phyloP scores from a whole-genome alignment of 2,113 vertebrate genomes.

The Acanthochromis polyacanthus region DNA sequence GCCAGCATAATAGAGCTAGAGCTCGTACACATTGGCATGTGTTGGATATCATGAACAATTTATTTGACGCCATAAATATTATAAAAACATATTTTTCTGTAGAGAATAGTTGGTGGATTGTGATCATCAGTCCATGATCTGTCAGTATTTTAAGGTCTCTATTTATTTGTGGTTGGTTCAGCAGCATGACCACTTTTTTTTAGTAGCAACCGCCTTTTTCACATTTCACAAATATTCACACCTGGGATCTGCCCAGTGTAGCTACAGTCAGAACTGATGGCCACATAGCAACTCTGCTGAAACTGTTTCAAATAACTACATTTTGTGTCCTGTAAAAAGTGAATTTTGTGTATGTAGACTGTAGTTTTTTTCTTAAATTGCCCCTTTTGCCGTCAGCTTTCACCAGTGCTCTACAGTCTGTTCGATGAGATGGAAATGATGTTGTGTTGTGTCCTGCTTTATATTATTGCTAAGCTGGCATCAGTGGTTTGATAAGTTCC shows the following conservation, averaged over 20 bases:
- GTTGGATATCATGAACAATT: neutral
- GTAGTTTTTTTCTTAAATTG: no score
- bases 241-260: neutral
- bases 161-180: neutral
- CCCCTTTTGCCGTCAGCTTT: neutral
- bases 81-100: neutral
- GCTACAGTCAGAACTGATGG: neutral
- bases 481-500: neutral
- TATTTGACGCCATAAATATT: neutral
- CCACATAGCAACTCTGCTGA: neutral
- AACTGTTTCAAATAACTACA: neutral
- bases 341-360: neutral
- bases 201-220: neutral
- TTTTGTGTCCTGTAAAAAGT: neutral
- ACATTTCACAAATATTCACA: neutral
- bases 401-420: neutral
- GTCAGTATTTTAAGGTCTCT: constrained; percentile 4
- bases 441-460: neutral
- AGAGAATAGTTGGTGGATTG: neutral
- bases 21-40: neutral
- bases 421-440: neutral
- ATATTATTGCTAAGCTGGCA: neutral
- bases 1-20: no score
- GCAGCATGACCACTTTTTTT: neutral
- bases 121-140: neutral